phyloP scores from a whole-genome alignment of 2,888 invertebrate genomes.

The Andrena bicolor region DNA sequence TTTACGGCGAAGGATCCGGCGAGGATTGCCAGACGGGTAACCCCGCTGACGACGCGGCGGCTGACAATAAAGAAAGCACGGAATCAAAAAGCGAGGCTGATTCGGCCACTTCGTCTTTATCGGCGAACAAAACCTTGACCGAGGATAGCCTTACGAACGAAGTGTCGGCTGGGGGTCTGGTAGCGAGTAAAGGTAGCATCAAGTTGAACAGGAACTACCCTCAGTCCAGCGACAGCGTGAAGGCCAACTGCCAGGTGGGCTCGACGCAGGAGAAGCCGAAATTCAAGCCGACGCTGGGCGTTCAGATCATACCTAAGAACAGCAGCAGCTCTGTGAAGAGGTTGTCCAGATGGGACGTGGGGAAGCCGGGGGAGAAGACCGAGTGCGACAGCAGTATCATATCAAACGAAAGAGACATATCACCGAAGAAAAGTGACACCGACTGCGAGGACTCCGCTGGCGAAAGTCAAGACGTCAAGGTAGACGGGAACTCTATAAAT shows the following conservation, averaged over 20 bases:
- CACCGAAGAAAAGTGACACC: constrained; percentile 68
- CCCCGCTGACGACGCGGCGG: constrained; percentile 82
- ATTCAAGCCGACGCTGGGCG: constrained; percentile 82
- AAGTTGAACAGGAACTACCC: constrained; percentile 72
- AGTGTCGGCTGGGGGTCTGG: constrained; percentile 72
- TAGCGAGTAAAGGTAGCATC: constrained; percentile 69
- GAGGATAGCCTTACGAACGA: constrained; percentile 74
- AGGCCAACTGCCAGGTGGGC: constrained; percentile 64
- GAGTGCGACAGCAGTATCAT: constrained; percentile 78
- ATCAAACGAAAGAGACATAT: constrained; percentile 80
- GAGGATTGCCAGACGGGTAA: constrained; percentile 91
- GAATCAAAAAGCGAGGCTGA: constrained; percentile 78
- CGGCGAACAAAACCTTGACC: constrained; percentile 67
- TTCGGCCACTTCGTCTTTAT: constrained; percentile 69
- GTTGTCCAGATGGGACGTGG: constrained; percentile 85
- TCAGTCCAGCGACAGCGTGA: constrained; percentile 62
- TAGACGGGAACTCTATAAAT: constrained; percentile 48
- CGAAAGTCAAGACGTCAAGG: constrained; percentile 47
- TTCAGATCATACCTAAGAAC: constrained; percentile 81
- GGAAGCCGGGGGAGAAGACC: constrained; percentile 79
- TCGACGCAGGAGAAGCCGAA: constrained; percentile 76
- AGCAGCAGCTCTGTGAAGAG: constrained; percentile 76
- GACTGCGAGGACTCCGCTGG: constrained; percentile 66
- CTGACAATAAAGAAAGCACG: constrained; percentile 78
- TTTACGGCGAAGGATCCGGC: constrained; percentile 91